Conservation (phyloP, 2,888 invertebrate species). For the Odontocolon sp. region DNA sequence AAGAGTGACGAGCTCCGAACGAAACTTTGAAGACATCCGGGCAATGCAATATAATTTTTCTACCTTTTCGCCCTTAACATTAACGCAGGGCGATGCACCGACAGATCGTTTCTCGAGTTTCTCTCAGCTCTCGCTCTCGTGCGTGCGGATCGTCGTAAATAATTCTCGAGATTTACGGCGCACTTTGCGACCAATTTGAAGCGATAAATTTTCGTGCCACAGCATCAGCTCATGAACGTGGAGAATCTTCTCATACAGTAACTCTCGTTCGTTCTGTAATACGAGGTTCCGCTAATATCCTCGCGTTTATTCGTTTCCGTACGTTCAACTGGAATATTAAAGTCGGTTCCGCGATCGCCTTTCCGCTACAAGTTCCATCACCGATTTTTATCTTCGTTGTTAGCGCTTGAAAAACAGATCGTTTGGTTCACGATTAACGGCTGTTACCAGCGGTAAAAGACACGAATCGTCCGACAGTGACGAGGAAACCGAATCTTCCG, state of each 20-base stretch:
- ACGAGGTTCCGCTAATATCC: slow-evolving; percentile 38
- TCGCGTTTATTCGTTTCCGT: slow-evolving; percentile 27
- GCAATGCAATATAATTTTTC: slow-evolving; percentile 4
- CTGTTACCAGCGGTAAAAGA: neutral
- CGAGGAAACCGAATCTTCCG: neutral
- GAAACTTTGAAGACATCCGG: neutral
- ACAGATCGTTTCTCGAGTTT: neutral
- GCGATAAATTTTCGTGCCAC: slow-evolving; percentile 68
- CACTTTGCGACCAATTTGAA: slow-evolving; percentile 70
- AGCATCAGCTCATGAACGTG: slow-evolving; percentile 51
- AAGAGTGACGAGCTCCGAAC: neutral
- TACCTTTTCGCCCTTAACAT: neutral
- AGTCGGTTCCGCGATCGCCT: neutral
- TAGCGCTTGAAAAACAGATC: slow-evolving; percentile 2
- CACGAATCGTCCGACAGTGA: slow-evolving; percentile 5
- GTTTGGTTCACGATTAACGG: slow-evolving; percentile 2
- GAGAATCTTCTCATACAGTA: slow-evolving; percentile 38
- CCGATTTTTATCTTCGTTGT: slow-evolving; percentile 33
- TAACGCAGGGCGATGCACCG: slow-evolving; percentile 7
- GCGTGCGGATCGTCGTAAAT: slow-evolving; percentile 61
- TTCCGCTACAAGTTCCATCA: neutral
- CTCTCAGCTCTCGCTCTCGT: slow-evolving; percentile 5
- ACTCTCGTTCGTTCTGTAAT: slow-evolving; percentile 40
- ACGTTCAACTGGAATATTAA: neutral
- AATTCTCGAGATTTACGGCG: slow-evolving; percentile 66